Conservation (phyloP, 2,113 vertebrate genomes). For the Vombatus ursinus region DNA sequence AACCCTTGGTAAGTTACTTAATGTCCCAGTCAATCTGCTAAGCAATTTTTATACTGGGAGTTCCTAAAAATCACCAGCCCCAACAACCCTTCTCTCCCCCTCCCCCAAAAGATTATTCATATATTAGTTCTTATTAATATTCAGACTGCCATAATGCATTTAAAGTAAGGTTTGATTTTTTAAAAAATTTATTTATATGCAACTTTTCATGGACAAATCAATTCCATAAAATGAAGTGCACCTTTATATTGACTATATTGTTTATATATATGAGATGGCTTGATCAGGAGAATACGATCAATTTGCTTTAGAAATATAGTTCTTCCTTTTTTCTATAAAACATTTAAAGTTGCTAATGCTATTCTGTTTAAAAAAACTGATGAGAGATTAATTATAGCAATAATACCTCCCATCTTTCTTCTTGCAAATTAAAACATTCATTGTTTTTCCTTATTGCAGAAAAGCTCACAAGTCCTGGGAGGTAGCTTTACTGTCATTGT, state of each 20-base stretch:
- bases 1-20: background rate
- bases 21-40: background rate
- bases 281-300: background rate
- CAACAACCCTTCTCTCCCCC: background rate
- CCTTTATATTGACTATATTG: background rate
- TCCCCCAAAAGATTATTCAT: background rate
- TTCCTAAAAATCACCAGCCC: background rate
- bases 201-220: background rate
- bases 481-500: background rate
- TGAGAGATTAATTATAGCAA: slow-evolving; percentile 21
- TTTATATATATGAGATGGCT: background rate
- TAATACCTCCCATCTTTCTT: background rate
- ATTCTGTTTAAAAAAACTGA: background rate
- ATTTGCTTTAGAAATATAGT: background rate
- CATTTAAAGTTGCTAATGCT: background rate
- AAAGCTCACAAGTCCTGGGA: background rate
- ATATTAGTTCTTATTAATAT: background rate
- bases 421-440: slow-evolving; percentile 10
- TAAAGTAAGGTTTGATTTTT: slow-evolving; percentile 18
- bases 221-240: background rate
- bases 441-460: slow-evolving; percentile 30
- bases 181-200: background rate
- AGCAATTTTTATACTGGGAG: background rate
- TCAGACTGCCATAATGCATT: background rate
- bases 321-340: slow-evolving; percentile 1